Evolutionary conservation across 2,797 vertebrate genomes (phyloP), one percentile per base, ranked within the genome.

Genomic region (Mormyrops boulengeri): DNA sequence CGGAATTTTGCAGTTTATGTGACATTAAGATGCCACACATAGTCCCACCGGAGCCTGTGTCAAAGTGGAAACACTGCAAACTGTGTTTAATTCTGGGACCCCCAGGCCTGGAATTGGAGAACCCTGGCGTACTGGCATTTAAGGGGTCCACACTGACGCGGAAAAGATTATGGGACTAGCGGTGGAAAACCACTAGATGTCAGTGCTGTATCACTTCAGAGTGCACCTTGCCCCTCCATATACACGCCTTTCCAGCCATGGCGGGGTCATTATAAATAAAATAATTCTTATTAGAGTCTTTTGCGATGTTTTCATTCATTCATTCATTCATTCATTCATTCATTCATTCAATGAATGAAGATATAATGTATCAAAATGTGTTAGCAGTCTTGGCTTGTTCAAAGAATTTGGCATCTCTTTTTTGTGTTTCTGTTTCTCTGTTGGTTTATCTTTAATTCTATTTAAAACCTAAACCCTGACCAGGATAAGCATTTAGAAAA

Each of bases 101-200:
- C 6, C 19, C n/a, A 60, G n/a, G 57, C 22, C 22, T 9, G 60
- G 60, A 62, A 26, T 11, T 62, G 60, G 22, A 22, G 60, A 60
- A 60, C 19, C 6, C 22, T 9, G 2, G 62, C 7, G 26, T 69
- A 34, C 8, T 14, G 11, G 26, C 34, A 5, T 41, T 2, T 44
- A 44, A 80, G 6, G 6, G 73, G 73, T 80, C 34, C 12, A 34
- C 30, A 12, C 14, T n/a, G 34, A 44, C 4, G 9, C 17, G 14
- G 14, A 41, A 80, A 44, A 11, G 38, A n/a, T n/a, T 77, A 77
- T 34, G 34, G 38, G 0, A 41, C 14, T 80, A n/a, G 73, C 73
- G 6, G 5, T 19, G 38, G 2, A 80, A n/a, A n/a, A 80, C 87
- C 93, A 91, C 91, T 92, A 93, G 93, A 92, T 90, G 91, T 88